Conservation (phyloP, 2,888 invertebrate species). For the Aquatica leii region DNA sequence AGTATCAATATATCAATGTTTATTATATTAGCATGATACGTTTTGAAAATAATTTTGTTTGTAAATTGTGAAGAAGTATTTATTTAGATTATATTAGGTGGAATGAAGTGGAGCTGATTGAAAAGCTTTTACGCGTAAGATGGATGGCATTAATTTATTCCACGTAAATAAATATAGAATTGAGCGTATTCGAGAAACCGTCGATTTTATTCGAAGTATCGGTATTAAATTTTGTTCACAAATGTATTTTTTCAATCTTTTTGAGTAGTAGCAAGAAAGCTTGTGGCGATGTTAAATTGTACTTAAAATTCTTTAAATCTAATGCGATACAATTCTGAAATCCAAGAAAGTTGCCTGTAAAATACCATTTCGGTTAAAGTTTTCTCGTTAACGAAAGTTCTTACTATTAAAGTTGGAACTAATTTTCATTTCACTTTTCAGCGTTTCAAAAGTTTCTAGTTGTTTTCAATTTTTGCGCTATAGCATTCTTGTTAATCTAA, state of each 20-base stretch:
- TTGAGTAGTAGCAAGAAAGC: not conserved
- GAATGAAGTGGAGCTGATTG: no score
- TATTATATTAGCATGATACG: no score
- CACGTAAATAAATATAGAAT: conserved; percentile 16
- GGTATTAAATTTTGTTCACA: conserved; percentile 12
- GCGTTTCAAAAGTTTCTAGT: conserved; percentile 6
- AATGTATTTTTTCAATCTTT: conserved; percentile 17
- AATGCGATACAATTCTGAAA: not conserved
- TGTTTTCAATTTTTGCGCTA: not conserved
- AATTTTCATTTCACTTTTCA: conserved; percentile 13
- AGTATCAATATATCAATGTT: no score
- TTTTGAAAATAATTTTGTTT: no score
- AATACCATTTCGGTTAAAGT: conserved; percentile 8
- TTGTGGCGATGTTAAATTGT: no score
- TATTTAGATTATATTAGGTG: no score
- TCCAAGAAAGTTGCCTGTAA: not conserved
- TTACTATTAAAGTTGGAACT: conserved; percentile 16
- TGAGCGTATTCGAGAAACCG: conserved; percentile 12
- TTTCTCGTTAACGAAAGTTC: conserved; percentile 14
- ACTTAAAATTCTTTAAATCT: not conserved
- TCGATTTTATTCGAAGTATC: conserved; percentile 22
- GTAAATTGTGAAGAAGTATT: not conserved
- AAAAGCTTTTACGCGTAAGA: conserved; percentile 18
- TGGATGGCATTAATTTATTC: conserved; percentile 14
- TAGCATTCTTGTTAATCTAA: not conserved